phyloP scores from a whole-genome alignment of 2,113 vertebrate genomes.

The Thunnus maccoyii region DNA sequence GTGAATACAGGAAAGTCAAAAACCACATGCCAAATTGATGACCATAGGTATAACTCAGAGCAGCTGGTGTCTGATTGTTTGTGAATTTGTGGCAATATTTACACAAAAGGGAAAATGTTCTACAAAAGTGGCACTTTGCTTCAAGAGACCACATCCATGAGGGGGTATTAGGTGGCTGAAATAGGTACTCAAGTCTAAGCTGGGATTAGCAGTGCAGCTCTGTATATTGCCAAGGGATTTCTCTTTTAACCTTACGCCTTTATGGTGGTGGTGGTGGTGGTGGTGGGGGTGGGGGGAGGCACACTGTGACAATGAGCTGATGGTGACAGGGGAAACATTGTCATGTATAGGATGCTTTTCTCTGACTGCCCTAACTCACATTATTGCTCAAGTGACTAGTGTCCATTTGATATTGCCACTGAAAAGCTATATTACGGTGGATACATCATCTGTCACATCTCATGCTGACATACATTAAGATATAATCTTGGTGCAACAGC shows the following conservation, averaged over 20 bases:
- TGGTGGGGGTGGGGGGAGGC: conserved; percentile 46
- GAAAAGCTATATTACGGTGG: not conserved
- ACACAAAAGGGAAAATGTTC: conserved; percentile 25
- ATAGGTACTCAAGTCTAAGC: conserved; percentile 80
- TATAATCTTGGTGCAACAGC: not conserved
- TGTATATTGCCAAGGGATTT: conserved; percentile 78
- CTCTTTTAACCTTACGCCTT: conserved; percentile 75
- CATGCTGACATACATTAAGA: not conserved
- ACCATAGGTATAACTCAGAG: not conserved
- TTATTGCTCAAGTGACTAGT: not conserved
- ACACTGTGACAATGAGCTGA: conserved; percentile 25
- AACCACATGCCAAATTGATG: too few relatives aligned
- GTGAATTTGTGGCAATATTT: not conserved
- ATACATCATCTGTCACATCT: not conserved
- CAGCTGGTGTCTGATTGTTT: not conserved
- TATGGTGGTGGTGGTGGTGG: not conserved
- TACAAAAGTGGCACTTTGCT: conserved; percentile 32
- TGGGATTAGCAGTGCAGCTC: conserved; percentile 81
- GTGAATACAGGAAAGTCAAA: not conserved
- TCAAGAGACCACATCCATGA: conserved; percentile 47
- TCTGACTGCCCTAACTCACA: conserved; percentile 9
- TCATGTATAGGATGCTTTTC: conserved; percentile 27
- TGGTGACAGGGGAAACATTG: conserved; percentile 39
- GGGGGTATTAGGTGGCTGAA: conserved; percentile 80
- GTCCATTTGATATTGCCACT: not conserved